Percentiles rank a stretch among this genome's conserved stretches.
phyloP scores from a whole-genome alignment of 2,113 vertebrate species.

The Sylvietta virens region DNA sequence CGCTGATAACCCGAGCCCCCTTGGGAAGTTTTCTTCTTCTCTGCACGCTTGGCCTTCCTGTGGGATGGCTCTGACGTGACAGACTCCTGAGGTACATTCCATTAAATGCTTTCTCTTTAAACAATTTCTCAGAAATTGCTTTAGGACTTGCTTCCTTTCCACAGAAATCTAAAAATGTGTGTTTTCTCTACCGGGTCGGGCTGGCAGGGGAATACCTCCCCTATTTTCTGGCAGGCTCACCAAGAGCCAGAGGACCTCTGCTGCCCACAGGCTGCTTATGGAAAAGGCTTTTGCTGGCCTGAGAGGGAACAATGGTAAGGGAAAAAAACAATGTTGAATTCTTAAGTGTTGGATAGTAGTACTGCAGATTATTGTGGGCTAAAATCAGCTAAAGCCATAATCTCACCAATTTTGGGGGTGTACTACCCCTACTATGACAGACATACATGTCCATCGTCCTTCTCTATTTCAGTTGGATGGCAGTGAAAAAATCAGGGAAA shows the following conservation, averaged over 20 bases:
- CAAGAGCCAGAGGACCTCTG: background rate
- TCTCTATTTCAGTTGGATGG: background rate
- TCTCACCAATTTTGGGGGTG: background rate
- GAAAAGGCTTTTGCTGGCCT: background rate
- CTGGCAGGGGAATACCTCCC: background rate
- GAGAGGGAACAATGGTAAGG: background rate
- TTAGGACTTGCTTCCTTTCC: background rate
- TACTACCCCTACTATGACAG: background rate
- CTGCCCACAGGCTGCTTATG: background rate
- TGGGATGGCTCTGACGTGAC: background rate
- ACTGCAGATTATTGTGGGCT: background rate
- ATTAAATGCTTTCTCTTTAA: background rate
- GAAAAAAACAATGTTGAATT: background rate
- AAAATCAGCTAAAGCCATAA: background rate
- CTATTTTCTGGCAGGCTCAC: background rate
- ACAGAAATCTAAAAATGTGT: background rate
- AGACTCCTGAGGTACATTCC: background rate
- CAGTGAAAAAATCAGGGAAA: background rate
- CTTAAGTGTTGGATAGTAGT: background rate
- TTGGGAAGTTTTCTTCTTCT: background rate
- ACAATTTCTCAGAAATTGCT: background rate
- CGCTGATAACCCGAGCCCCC: accelerated
- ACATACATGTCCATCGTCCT: background rate
- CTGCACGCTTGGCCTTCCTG: background rate
- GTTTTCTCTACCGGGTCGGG: background rate